phyloP scores from a whole-genome alignment of 1,140 invertebrate genomes.

The Octopus bimaculoides region DNA sequence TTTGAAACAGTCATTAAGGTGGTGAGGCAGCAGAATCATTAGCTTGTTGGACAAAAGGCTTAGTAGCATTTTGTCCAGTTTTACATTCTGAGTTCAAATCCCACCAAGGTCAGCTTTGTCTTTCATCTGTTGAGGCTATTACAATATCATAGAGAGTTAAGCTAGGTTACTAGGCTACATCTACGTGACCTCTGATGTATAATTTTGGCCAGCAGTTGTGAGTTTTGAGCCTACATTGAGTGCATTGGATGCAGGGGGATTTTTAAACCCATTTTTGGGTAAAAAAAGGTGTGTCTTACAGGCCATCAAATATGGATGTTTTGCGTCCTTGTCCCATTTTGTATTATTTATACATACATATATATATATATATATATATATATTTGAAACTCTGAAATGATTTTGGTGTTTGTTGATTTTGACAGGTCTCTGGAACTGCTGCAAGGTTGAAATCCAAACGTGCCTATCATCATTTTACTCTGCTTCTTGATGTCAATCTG shows the following conservation, averaged over 20 bases:
- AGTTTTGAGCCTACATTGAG: neutral
- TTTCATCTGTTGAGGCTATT: too few species aligned
- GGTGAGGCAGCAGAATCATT: too few species aligned
- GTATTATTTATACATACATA: neutral
- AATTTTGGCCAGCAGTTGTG: neutral
- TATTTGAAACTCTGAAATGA: neutral
- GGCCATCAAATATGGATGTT: neutral
- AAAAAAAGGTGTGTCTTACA: neutral
- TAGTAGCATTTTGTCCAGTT: too few species aligned
- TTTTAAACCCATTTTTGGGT: neutral
- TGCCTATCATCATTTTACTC: constrained; percentile 92
- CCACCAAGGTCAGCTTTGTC: too few species aligned
- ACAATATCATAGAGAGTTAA: too few species aligned
- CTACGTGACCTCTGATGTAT: neutral
- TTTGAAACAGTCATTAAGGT: too few species aligned
- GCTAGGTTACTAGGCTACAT: too few species aligned
- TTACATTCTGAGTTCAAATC: too few species aligned
- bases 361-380: neutral
- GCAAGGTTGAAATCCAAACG: constrained; percentile 80
- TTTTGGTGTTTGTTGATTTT: constrained; percentile 17
- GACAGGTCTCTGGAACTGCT: constrained; percentile 78
- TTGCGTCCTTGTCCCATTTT: too few species aligned
- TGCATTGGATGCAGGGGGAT: neutral
- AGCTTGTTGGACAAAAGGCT: too few species aligned
- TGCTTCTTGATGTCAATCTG: constrained; percentile 82